Conservation (phyloP, 2,113 vertebrate species). For the Paramormyrops kingsleyae region DNA sequence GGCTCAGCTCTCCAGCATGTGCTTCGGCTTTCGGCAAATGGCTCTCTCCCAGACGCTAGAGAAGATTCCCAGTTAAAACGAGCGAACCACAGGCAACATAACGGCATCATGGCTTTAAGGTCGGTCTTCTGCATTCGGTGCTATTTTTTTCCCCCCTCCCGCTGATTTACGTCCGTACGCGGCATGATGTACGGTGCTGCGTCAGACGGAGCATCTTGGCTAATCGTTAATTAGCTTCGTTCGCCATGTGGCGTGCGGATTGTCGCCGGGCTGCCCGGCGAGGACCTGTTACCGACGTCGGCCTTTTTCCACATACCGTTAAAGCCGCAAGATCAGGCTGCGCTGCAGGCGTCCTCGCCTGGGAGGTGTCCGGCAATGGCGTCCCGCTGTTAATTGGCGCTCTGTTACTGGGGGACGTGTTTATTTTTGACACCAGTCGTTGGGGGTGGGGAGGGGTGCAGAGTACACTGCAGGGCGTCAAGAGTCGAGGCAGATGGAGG, state of each 20-base stretch:
- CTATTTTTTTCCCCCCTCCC: neutral
- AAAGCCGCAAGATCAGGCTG: neutral
- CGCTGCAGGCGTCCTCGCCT: neutral
- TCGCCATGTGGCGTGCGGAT: neutral
- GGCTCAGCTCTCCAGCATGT: slow-evolving; percentile 47
- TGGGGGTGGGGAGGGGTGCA: neutral
- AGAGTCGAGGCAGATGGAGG: neutral
- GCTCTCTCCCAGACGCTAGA: slow-evolving; percentile 30
- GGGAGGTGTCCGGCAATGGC: neutral
- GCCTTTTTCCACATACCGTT: slow-evolving; percentile 10
- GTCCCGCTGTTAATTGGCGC: neutral
- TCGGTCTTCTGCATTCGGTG: slow-evolving; percentile 34
- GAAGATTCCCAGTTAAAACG: slow-evolving; percentile 44
- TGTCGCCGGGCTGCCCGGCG: neutral
- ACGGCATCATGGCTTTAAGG: slow-evolving; percentile 46
- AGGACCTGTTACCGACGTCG: slow-evolving; percentile 18
- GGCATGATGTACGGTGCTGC: neutral
- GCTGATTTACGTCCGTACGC: neutral
- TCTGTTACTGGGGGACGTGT: neutral
- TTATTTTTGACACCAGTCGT: neutral
- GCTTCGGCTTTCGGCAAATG: slow-evolving; percentile 36
- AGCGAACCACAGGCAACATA: slow-evolving; percentile 38
- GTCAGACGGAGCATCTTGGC: neutral
- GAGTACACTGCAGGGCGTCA: neutral
- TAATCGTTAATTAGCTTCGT: neutral